Conservation (phyloP, 2,888 invertebrate genomes). For the Germaria angustata region DNA sequence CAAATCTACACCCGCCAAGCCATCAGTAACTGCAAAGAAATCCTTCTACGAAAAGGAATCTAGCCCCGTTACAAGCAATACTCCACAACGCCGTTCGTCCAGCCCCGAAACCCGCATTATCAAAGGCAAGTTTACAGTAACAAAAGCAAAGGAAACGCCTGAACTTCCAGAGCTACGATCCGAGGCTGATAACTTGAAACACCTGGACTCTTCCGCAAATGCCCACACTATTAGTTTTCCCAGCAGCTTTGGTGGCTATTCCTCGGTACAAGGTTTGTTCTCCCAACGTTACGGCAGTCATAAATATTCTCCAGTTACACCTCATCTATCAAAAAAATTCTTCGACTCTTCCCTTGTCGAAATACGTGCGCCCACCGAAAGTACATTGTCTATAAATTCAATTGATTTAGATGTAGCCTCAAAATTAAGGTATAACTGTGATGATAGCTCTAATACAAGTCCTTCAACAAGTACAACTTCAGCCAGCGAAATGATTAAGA, state of each 20-base stretch:
- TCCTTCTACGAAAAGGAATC: not conserved
- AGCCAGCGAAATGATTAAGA: not conserved
- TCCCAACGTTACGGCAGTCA: constrained; percentile 78
- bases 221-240: constrained; percentile 87
- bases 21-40: not conserved
- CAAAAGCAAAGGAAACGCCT: constrained; percentile 79
- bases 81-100: not conserved
- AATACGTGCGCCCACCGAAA: constrained; percentile 83
- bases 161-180: constrained; percentile 70
- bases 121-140: constrained; percentile 82
- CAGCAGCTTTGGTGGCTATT: constrained; percentile 82
- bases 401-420: constrained; percentile 34
- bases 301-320: constrained; percentile 74
- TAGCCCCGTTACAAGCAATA: not conserved
- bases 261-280: constrained; percentile 84
- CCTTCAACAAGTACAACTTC: not conserved
- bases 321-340: constrained; percentile 89
- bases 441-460: constrained; percentile 70
- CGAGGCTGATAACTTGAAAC: constrained; percentile 75
- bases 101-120: constrained; percentile 70
- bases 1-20: constrained; percentile 55
- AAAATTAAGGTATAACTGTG: constrained; percentile 73
- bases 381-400: constrained; percentile 74
- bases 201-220: constrained; percentile 75
- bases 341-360: constrained; percentile 91